These are phyloP conservation scores for Polypedilum pembai DNA, from an alignment of 1,140 invertebrate genomes.

Conservation along the genomic window DNA sequence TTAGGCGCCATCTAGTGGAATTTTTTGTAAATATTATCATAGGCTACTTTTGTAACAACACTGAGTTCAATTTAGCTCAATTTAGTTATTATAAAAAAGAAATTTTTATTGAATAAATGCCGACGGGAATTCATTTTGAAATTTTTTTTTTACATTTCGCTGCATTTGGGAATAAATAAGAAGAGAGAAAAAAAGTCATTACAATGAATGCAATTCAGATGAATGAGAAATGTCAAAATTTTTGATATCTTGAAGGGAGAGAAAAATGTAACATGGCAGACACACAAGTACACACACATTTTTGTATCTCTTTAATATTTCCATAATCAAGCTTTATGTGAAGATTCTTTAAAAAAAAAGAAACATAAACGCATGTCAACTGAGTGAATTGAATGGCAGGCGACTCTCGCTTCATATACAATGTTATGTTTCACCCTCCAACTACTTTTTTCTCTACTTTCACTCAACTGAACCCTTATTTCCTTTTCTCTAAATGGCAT, in stretches of 20 bases:
- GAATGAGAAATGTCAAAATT: conserved; percentile 11
- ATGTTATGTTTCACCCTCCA: neutral
- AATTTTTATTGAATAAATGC: no score
- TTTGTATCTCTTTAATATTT: conserved; percentile 4
- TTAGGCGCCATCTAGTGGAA: no score
- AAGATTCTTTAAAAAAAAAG: neutral
- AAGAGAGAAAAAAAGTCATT: neutral
- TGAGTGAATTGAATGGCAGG: neutral
- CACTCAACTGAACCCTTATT: conserved; percentile 3
- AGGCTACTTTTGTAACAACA: no score
- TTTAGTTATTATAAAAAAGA: no score
- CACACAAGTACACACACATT: neutral
- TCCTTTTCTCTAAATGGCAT: conserved; percentile 17
- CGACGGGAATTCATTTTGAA: no score
- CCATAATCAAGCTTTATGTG: neutral
- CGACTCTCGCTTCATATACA: neutral
- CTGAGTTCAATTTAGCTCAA: no score
- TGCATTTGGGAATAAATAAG: no score
- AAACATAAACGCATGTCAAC: neutral
- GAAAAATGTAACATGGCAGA: neutral
- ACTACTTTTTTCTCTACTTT: neutral
- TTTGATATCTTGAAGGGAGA: neutral
- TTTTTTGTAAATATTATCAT: no score
- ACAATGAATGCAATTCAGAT: conserved; percentile 1
- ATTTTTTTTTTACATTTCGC: no score